phyloP scores from a whole-genome alignment of 2,888 invertebrate genomes.

The Nomada fabriciana region DNA sequence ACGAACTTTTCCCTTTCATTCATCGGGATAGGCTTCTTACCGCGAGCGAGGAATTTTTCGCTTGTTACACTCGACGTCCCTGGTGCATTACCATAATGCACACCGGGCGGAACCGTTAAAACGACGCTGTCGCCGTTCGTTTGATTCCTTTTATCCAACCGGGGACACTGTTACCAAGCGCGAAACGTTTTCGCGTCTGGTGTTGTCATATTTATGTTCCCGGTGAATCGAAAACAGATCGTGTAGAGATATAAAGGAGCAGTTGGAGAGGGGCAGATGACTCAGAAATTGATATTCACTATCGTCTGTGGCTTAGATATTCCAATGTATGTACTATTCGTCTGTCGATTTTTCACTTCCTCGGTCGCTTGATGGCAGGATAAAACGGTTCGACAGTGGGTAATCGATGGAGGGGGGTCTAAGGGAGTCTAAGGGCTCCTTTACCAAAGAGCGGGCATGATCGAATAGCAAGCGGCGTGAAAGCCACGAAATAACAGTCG shows the following conservation, averaged over 20 bases:
- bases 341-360: neutral
- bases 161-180: conserved; percentile 7
- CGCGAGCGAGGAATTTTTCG: conserved; percentile 41
- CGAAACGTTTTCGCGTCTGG: neutral
- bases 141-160: conserved; percentile 19
- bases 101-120: conserved; percentile 25
- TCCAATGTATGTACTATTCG: neutral
- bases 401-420: conserved; percentile 7
- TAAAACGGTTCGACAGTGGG: conserved; percentile 19
- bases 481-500: neutral
- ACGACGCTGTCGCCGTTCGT: conserved; percentile 11
- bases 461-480: conserved; percentile 19
- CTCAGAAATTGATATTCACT: neutral
- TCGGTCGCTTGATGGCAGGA: conserved; percentile 20
- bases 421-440: neutral
- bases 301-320: too few relatives aligned
- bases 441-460: neutral
- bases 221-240: neutral
- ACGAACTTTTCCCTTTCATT: conserved; percentile 37
- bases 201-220: too few relatives aligned
- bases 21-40: conserved; percentile 44
- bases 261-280: neutral
- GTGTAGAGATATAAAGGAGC: neutral
- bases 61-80: conserved; percentile 39
- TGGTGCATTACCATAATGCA: conserved; percentile 52